phyloP scores from a whole-genome alignment of 2,888 invertebrate genomes.

The Scelioninae gen. 2 region DNA sequence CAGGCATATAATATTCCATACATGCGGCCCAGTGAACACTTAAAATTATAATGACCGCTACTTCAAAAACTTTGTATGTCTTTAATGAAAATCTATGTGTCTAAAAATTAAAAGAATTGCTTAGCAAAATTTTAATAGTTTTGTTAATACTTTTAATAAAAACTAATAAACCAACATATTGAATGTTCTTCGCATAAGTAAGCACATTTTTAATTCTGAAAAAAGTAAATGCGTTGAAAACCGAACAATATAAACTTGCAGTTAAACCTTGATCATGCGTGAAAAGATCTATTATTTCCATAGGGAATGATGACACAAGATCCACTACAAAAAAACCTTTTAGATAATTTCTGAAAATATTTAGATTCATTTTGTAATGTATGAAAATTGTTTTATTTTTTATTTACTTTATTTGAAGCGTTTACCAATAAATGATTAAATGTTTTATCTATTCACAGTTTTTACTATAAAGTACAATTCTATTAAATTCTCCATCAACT shows the following conservation, averaged over 20 bases:
- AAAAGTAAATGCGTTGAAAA: conserved; percentile 69
- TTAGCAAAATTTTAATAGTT: too few relatives aligned
- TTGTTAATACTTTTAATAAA: too few relatives aligned
- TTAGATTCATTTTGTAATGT: too few relatives aligned
- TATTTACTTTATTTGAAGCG: too few relatives aligned
- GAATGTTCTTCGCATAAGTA: conserved; percentile 66
- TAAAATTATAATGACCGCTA: conserved; percentile 62
- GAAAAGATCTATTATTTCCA: conserved; percentile 63
- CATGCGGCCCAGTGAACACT: conserved; percentile 71
- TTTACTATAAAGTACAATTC: too few relatives aligned
- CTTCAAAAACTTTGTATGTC: conserved; percentile 64
- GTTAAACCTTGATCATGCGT: conserved; percentile 13
- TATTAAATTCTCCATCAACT: too few relatives aligned
- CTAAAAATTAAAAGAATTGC: conserved; percentile 56
- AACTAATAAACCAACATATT: conserved; percentile 68
- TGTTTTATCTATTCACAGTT: too few relatives aligned
- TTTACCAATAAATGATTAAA: too few relatives aligned
- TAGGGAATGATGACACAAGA: conserved; percentile 68
- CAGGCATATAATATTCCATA: conserved; percentile 69
- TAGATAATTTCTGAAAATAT: conserved; percentile 57
- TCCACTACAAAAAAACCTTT: conserved; percentile 69
- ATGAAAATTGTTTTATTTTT: too few relatives aligned
- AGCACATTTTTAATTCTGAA: conserved; percentile 69
- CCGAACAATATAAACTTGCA: conserved; percentile 63
- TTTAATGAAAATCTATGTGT: conserved; percentile 65